phyloP scores from a whole-genome alignment of 2,113 vertebrate genomes.

The Sardina pilchardus region DNA sequence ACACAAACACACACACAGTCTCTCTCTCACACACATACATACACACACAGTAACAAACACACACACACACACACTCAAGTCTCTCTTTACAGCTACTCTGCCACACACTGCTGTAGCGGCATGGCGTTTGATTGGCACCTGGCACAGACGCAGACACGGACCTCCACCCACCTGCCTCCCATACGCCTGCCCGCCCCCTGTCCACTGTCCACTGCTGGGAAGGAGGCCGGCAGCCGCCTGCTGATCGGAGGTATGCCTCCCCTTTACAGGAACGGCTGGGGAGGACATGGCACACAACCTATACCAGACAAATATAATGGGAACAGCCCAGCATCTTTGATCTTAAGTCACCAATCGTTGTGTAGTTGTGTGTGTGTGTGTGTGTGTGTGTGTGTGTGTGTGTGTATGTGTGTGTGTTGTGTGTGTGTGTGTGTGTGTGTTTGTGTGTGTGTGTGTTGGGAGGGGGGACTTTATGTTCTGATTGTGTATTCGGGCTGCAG shows the following conservation, averaged over 20 bases:
- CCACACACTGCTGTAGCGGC: not conserved
- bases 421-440: not conserved
- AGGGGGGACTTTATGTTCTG: no score
- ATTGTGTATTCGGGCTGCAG: no score
- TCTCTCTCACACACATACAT: no score
- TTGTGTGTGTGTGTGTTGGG: no score
- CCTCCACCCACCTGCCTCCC: not conserved
- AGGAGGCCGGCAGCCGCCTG: not conserved
- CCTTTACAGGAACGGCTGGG: not conserved
- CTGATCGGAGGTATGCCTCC: not conserved
- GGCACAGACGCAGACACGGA: not conserved
- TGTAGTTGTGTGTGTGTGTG: not conserved
- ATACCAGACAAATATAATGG: not conserved
- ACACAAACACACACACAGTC: no score
- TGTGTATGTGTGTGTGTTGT: not conserved
- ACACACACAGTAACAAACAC: no score
- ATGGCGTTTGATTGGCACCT: not conserved
- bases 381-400: no score
- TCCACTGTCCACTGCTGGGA: not conserved
- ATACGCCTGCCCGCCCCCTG: not conserved
- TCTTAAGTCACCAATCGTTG: no score
- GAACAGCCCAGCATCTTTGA: not conserved
- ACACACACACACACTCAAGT: not conserved
- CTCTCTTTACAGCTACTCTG: slow-evolving; percentile 17
- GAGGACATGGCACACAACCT: not conserved